Base-by-base conservation (phyloP, 2,797 vertebrate genomes). In the Lateolabrax maculatus region DNA sequence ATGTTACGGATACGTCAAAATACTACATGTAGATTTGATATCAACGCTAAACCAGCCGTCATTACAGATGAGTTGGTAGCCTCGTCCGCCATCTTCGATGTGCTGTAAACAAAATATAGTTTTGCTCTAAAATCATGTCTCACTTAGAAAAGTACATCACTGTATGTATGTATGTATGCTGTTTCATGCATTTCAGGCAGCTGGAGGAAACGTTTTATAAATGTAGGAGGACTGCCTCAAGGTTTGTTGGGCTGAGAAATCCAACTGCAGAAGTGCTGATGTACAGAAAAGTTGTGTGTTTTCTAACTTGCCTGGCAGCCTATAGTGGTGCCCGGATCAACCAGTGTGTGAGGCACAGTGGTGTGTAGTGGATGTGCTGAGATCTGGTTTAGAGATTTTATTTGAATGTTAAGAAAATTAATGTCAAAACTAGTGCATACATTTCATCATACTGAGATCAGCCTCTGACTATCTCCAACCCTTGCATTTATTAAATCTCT, bases 401-500 rank as follows among this genome's bases (percentile, higher is more conserved):
- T 65, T 34, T 69, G 27, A 39, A 66, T 56, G 48, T 71, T 36
- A 18, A 16, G 13, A 60, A 73, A 68, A 68, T 61, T 23, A 15
- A 21, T 51, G 31, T 66, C 63, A 58, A 34, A 77, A 71, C 7
- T 1, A 39, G 39, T 73, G 43, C 63, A 79, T 34, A 34, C 3
- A 55, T 65, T 76, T 70, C 36, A 79, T 79, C 25, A 52, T 48
- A 51, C 37, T 71, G 68, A 55, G 69, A 64, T 73, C 60, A 64
- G 25, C 39, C 49, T 64, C 31, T 36, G 44, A 75, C 29, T 41
- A 41, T 31, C 21, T 53, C 23, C 27, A 25, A 8, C 49, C 16
- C 43, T 37, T 58, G 48, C 73, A 65, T 84, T 76, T 69, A 44
- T 74, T 72, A 69, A 72, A 75, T 71, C 56, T 43, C 39, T 67